These are phyloP conservation scores for Betta splendens DNA, from an alignment of 2,797 vertebrate species.

Conservation along the genomic window DNA sequence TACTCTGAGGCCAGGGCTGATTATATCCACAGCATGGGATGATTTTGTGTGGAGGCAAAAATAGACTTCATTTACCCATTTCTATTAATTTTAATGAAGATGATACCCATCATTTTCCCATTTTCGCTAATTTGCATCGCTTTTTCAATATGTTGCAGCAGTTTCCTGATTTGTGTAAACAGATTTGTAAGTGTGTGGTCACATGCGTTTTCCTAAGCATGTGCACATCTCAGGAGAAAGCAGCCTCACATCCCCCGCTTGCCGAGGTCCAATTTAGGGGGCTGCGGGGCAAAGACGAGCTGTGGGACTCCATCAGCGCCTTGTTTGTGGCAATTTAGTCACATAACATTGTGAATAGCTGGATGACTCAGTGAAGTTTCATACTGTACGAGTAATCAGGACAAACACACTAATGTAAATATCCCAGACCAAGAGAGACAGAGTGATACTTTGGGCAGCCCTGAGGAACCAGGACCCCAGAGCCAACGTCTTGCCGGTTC, in stretches of 20 bases:
- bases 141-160: slow-evolving; percentile 30
- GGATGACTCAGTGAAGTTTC: not conserved
- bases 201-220: slow-evolving; percentile 28
- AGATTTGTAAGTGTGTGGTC: slow-evolving; percentile 22
- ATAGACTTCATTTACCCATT: slow-evolving; percentile 55
- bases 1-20: slow-evolving; percentile 45
- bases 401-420: slow-evolving; percentile 12
- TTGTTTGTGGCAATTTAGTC: slow-evolving; percentile 19
- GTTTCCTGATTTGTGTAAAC: slow-evolving; percentile 34
- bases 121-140: slow-evolving; percentile 43
- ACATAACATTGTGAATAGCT: slow-evolving; percentile 7
- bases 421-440: not conserved
- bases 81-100: slow-evolving; percentile 56
- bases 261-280: slow-evolving; percentile 23
- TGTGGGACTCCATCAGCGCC: not conserved
- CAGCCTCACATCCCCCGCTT: slow-evolving; percentile 25
- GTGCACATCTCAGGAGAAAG: slow-evolving; percentile 23
- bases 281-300: slow-evolving; percentile 11
- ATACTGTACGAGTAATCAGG: slow-evolving; percentile 3
- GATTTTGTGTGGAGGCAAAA: slow-evolving; percentile 52
- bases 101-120: slow-evolving; percentile 58
- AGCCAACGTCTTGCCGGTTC: not conserved
- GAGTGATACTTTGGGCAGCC: not conserved
- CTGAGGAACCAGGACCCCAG: not conserved
- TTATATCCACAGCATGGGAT: slow-evolving; percentile 57